These are phyloP conservation scores for Drosophila sp. DNA, from an alignment of 1,140 invertebrate genomes.

Conservation along the genomic window DNA sequence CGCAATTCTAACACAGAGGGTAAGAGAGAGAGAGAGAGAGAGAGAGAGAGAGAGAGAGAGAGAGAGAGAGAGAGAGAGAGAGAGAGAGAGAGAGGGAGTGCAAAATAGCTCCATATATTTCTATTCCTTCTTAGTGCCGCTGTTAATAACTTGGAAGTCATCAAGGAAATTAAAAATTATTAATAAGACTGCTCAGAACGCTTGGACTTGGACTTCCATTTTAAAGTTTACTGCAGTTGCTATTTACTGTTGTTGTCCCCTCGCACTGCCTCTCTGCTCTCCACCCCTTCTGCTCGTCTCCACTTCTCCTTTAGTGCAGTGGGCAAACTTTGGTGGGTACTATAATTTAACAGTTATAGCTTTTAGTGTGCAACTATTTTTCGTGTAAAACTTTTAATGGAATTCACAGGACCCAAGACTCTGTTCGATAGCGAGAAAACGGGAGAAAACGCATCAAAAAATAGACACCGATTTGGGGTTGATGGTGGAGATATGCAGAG, in stretches of 20 bases:
- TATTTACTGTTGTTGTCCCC: conserved; percentile 36
- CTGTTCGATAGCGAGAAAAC: conserved; percentile 63
- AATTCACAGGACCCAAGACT: conserved; percentile 68
- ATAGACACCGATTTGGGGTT: conserved; percentile 68
- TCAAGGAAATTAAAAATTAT: conserved; percentile 83
- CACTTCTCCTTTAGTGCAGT: conserved; percentile 5
- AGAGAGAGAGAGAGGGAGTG: background rate
- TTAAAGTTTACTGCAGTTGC: conserved; percentile 72
- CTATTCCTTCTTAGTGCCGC: conserved; percentile 30
- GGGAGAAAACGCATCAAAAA: conserved; percentile 67
- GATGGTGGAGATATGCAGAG: no score
- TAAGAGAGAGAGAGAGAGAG: background rate
- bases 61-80: background rate
- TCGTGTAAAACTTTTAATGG: conserved; percentile 83
- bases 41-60: background rate
- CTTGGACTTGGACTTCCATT: conserved; percentile 66
- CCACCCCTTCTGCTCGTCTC: no score
- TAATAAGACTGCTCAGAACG: conserved; percentile 66
- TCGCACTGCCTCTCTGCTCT: conserved; percentile 9
- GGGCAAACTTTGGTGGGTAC: conserved; percentile 69
- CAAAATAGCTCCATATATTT: conserved; percentile 29
- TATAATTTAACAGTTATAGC: conserved; percentile 81
- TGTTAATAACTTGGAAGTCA: conserved; percentile 80
- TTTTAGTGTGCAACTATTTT: conserved; percentile 82
- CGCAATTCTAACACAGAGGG: background rate